Evolutionary conservation across 2,797 vertebrate species (phyloP), one percentile per base, ranked within the genome.

Genomic region (Dendrocincla fuliginosa): DNA sequence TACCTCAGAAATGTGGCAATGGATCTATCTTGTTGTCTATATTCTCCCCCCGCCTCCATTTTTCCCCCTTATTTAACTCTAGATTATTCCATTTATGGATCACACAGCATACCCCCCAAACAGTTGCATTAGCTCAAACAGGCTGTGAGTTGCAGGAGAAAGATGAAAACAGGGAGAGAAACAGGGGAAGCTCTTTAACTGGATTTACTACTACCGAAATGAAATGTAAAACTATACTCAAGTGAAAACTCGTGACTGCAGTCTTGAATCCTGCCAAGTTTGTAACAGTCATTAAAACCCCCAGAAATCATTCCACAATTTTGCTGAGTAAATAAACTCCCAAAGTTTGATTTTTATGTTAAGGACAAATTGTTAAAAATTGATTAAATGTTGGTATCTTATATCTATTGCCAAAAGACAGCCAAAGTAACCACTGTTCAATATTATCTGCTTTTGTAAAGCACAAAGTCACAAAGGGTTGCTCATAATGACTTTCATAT

Each of bases 321-420:
- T 89, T 96, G 88, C 69, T 53, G 81, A 59, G 46, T 75, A 60
- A 82, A 33, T 73, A 78, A 71, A 74, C 24, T 49, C 17, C 13
- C 16, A 37, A 70, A 75, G 35, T 67, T 80, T 82, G 64, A 84
- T 76, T 85, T 94, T 85, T 84, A 22, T 92, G 32, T 75, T 84
- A 93, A 84, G 67, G 49, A 42, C 11, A 83, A 92, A 60, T 69
- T 52, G 49, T 41, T 75, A 68, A 64, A 74, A 83, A 84, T 68
- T 53, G 22, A 87, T 81, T 91, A 73, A 88, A 67, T 74, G 25
- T 37, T 89, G 28, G 5, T 82, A 41, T 84, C 33, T 77, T 71
- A 11, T 22, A 22, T 27, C 18, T 89, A 33, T 73, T 90, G 57
- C 52, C 59, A 77, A 87, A 95, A 85, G 39, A 20, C 33, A 70